phyloP scores from a whole-genome alignment of 2,113 vertebrate species.

The Arizona elegans region DNA sequence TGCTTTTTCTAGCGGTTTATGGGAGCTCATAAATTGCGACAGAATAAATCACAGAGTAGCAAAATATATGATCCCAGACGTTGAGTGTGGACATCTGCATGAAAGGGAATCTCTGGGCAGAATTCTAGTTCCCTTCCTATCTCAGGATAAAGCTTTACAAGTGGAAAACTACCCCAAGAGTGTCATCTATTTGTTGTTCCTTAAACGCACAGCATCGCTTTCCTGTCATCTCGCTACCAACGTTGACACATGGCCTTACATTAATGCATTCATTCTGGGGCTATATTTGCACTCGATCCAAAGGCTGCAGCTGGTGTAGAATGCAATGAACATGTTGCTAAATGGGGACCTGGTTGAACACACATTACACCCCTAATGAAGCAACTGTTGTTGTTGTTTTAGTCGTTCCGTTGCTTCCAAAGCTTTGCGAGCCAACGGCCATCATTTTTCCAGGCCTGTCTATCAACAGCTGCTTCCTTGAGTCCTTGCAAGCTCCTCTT shows the following conservation, averaged over 20 bases:
- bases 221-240: background rate
- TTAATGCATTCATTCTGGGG: background rate
- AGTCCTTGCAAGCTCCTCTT: background rate
- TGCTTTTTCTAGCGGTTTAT: background rate
- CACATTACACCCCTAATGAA: background rate
- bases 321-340: background rate
- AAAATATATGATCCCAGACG: background rate
- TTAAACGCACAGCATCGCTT: background rate
- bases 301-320: background rate
- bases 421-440: background rate
- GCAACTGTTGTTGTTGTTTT: background rate
- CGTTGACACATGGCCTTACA: background rate
- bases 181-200: background rate
- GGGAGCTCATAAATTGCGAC: background rate
- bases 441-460: background rate
- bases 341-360: background rate
- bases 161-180: background rate
- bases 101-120: no score
- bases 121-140: background rate
- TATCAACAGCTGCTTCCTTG: background rate
- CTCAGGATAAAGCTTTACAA: background rate
- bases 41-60: background rate
- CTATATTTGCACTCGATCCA: background rate
- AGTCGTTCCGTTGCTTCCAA: background rate
- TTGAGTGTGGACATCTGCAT: background rate